phyloP scores from a whole-genome alignment of 2,113 vertebrate species.

The Acinonyx jubatus region DNA sequence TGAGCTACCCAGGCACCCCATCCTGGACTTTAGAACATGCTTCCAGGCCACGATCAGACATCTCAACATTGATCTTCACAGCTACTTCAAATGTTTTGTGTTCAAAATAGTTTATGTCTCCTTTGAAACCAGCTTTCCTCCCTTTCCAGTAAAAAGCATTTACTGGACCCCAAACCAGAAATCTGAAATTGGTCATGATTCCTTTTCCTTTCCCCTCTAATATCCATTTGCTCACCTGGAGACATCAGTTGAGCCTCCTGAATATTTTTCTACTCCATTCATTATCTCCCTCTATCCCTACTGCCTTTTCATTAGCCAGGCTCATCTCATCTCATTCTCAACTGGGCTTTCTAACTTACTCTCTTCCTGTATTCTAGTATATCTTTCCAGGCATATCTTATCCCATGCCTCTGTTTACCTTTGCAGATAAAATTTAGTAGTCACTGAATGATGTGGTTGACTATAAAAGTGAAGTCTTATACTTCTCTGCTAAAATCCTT shows the following conservation, averaged over 20 bases:
- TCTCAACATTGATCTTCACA: background rate
- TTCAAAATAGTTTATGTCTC: constrained; percentile 10
- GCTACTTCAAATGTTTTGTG: background rate
- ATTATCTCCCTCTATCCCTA: background rate
- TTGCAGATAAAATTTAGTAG: background rate
- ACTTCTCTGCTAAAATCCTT: background rate
- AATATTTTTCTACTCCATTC: background rate
- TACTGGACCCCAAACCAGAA: background rate
- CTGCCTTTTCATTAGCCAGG: background rate
- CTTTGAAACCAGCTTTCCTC: background rate
- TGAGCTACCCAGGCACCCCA: too few relatives aligned
- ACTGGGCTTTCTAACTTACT: background rate
- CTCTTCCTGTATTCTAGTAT: background rate
- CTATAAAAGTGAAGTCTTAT: background rate
- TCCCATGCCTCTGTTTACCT: background rate
- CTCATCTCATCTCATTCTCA: background rate
- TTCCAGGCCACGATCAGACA: background rate
- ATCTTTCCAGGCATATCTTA: background rate
- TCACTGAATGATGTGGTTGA: background rate
- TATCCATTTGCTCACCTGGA: background rate
- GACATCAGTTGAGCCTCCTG: background rate
- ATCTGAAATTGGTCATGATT: background rate
- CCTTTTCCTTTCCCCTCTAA: background rate
- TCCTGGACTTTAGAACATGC: background rate
- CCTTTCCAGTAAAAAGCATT: background rate